Conservation (phyloP, 2,797 vertebrate genomes). For the Acrossocheilus wenchowensis region DNA sequence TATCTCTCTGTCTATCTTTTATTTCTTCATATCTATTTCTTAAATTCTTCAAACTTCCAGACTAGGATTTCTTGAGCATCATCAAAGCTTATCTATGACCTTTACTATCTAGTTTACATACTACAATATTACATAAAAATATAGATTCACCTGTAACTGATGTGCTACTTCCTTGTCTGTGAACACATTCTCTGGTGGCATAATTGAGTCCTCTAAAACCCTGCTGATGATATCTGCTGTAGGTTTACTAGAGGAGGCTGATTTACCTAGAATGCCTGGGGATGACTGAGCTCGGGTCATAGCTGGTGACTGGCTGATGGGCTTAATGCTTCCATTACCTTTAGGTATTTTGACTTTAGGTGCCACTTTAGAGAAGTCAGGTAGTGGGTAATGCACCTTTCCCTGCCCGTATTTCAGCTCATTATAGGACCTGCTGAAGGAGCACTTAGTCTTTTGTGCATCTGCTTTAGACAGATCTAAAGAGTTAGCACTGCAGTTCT, state of each 20-base stretch:
- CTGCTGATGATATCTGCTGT: conserved; percentile 72
- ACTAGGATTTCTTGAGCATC: neutral
- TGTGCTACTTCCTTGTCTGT: conserved; percentile 67
- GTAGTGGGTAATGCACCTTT: conserved; percentile 77
- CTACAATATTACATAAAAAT: neutral
- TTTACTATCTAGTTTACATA: neutral
- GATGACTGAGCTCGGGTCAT: conserved; percentile 73
- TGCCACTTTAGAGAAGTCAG: conserved; percentile 80
- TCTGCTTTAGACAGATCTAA: conserved; percentile 44
- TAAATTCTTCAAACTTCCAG: neutral
- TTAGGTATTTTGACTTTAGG: conserved; percentile 82
- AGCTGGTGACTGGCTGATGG: conserved; percentile 61
- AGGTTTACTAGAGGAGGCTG: conserved; percentile 39
- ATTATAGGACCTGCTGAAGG: conserved; percentile 70
- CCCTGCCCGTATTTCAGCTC: conserved; percentile 78
- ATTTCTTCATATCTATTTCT: neutral
- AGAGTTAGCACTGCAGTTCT: conserved; percentile 34
- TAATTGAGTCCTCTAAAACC: conserved; percentile 78
- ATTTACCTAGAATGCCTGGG: conserved; percentile 69
- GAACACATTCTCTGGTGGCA: conserved; percentile 67
- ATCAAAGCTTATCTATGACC: neutral
- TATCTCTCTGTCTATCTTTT: neutral
- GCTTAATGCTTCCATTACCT: conserved; percentile 58
- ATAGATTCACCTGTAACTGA: conserved; percentile 74
- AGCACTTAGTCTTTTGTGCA: conserved; percentile 27